phyloP scores from a whole-genome alignment of 2,888 invertebrate species.

The Lomographa bimaculata region DNA sequence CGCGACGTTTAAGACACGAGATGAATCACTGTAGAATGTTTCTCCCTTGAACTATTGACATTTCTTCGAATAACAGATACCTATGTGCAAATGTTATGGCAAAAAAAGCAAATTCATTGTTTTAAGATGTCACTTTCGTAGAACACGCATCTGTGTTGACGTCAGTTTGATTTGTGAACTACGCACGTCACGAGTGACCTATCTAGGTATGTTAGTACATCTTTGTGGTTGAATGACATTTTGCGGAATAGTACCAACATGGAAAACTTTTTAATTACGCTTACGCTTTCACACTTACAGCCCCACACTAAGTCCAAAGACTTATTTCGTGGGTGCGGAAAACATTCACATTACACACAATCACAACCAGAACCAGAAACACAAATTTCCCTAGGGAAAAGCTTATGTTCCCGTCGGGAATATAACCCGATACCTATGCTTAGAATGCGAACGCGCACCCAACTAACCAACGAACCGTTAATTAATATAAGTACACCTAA shows the following conservation, averaged over 20 bases:
- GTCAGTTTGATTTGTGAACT: slow-evolving; percentile 15
- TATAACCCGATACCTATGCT: too few species aligned
- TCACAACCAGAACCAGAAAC: too few species aligned
- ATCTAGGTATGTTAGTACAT: slow-evolving; percentile 8
- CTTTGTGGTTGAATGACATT: slow-evolving; percentile 27
- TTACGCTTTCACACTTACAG: too few species aligned
- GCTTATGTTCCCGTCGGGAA: too few species aligned
- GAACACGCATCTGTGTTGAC: slow-evolving; percentile 18
- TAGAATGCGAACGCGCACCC: too few species aligned
- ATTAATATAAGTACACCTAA: too few species aligned
- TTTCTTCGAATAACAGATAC: slow-evolving; percentile 35
- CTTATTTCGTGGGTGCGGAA: too few species aligned
- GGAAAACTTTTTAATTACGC: too few species aligned
- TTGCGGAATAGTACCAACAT: slow-evolving; percentile 8
- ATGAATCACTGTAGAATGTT: slow-evolving; percentile 47
- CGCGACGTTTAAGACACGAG: slow-evolving; percentile 36
- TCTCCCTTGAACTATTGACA: slow-evolving; percentile 61
- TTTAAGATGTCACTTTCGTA: slow-evolving; percentile 20
- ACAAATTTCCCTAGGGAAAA: too few species aligned
- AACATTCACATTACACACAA: too few species aligned
- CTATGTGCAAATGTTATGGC: slow-evolving; percentile 10
- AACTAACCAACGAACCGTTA: too few species aligned
- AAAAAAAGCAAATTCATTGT: slow-evolving; percentile 25
- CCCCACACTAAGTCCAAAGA: too few species aligned
- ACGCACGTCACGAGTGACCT: slow-evolving; percentile 16